These are phyloP conservation scores for Neodon shergylaensis DNA, from an alignment of 2,113 vertebrate genomes.

Conservation along the genomic window DNA sequence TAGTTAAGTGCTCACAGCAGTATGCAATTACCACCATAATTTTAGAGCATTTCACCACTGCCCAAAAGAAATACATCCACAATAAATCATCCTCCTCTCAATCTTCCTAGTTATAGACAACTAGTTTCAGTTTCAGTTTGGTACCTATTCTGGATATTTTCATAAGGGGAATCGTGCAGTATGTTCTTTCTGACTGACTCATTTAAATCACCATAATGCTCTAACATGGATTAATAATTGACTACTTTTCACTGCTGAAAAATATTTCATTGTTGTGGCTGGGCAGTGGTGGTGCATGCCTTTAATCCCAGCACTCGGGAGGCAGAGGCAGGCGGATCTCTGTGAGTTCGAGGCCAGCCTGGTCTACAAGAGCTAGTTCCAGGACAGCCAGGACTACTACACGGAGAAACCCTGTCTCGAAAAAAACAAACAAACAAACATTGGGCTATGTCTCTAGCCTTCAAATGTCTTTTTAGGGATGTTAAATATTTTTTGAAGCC, in stretches of 20 bases:
- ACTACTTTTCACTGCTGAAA: constrained; percentile 37
- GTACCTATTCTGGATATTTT: constrained; percentile 44
- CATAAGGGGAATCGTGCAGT: background rate
- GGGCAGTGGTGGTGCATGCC: no score
- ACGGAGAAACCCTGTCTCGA: no score
- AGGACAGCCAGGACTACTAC: no score
- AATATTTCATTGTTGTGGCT: background rate
- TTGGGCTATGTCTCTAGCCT: background rate
- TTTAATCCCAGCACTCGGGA: no score
- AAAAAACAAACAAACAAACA: no score
- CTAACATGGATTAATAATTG: background rate
- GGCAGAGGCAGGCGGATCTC: no score
- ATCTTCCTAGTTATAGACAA: background rate
- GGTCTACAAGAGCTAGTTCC: no score
- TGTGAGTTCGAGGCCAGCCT: no score
- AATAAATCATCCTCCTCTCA: background rate
- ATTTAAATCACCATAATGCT: constrained; percentile 14
- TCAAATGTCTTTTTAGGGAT: background rate
- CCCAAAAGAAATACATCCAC: background rate
- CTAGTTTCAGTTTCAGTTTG: background rate
- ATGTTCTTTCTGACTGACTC: constrained; percentile 27
- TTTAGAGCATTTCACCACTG: constrained; percentile 23
- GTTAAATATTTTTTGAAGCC: background rate
- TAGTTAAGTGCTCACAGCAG: constrained; percentile 31
- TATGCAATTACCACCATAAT: background rate